Evolutionary conservation across 2,113 vertebrate species (phyloP), one percentile per base, ranked within the genome.

Genomic region (Nyctibius bracteatus): DNA sequence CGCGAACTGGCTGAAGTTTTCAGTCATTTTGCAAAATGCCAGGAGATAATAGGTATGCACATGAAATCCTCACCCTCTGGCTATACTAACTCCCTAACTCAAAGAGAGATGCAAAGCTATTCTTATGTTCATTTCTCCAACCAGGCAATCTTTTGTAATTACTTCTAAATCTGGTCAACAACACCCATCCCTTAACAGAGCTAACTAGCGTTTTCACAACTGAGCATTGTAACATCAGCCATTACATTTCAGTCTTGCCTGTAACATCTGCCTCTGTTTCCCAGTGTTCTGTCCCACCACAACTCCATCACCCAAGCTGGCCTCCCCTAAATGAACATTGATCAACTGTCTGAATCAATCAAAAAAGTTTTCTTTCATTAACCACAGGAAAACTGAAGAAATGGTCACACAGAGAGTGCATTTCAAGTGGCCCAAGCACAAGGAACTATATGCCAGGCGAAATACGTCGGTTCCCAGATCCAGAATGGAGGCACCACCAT

Each of bases 11-110:
- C 65, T 92, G 35, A 71, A 96, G 86, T 95, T 96, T 95, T 94
- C 73, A 57, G 43, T 78, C 77, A 43, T 84, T 97, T 86, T 96
- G 89, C 91, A 96, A 89, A 94, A 94, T 59, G 61, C 70, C 77
- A 67, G 63, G 72, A 92, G 83, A 46, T 73, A n/a, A 72, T 80
- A 93, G 88, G 86, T 91, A 63, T 35, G 65, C 55, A 24, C 24
- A 67, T 35, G 61, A 95, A 94, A 96, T 94, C 44, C 73, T 95
- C 44, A 75, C 91, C 94, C 88, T 92, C 93, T 81, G 81, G 94
- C 86, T 91, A 92, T 87, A 46, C 59, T 86, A 75, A 55, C 68
- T 84, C 86, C 41, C 33, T 47, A 81, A 74, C 17, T 88, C 77
- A 74, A 14, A 77, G 55, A 61, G 41, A 81, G 80, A 86, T 86